Base-by-base conservation (phyloP, 2,113 vertebrate species). In the Panthera tigris region DNA sequence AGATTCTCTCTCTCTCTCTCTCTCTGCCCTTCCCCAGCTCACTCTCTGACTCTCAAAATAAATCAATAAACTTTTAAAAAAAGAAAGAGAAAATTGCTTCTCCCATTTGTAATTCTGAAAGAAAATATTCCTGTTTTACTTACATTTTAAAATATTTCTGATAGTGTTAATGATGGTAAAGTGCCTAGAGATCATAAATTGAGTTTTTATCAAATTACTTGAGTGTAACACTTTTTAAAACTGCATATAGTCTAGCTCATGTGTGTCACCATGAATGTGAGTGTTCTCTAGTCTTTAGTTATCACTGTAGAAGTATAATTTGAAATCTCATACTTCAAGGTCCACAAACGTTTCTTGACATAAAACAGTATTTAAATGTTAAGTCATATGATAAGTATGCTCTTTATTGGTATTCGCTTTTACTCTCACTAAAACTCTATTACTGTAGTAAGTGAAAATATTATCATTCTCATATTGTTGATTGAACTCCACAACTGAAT, bases 141-240 rank as follows among this genome's bases (percentile, higher is more conserved):
- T 81, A 33, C 12, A 94, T 85, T 94, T 93, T 84, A 45, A 78
- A 90, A 41, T 89, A 81, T 71, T 92, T 65, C 29, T 82, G 61
- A 82, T 45, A 78, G 41, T 36, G 29, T 69, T 89, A 55, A 76
- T 39, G 39, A 55, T 90, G 4, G 3, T 27, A 63, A 95, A 95
- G 71, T 55, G 7, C 27, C 27, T 84, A 92, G 45, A 84, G 23
- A 81, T 80, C 5, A 90, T 73, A 88, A n/a, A 21, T 16, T 92
- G 36, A 78, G 7, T 74, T 23, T 89, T 74, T 92, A 45, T 13
- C 25, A 78, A 55, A 48, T 19, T 66, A 7, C n/a, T 88, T 71
- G 16, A 88, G 31, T 39, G 18, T 45, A 71, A 90, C 15, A 29
- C 41, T 86, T 88, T 55, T 66, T 13, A 48, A 96, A 94, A 66